These are phyloP conservation scores for Cheilosia vulpina DNA, from an alignment of 2,888 invertebrate species.

Conservation along the genomic window DNA sequence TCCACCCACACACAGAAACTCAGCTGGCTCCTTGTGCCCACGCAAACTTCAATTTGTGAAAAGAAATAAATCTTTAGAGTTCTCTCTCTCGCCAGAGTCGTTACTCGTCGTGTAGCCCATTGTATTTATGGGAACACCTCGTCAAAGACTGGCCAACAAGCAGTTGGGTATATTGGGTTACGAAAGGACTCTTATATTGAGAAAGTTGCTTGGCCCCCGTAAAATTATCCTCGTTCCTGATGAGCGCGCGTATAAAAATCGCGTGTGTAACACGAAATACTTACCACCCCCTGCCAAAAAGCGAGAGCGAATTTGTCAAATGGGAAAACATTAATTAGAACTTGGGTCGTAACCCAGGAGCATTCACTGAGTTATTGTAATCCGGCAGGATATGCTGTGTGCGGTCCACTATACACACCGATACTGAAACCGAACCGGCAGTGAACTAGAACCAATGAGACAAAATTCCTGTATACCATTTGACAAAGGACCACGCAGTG, in stretches of 20 bases:
- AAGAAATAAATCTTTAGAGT: constrained; percentile 78
- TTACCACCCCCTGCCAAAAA: constrained; percentile 7
- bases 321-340: constrained; percentile 78
- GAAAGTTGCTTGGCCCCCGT: constrained; percentile 22
- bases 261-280: constrained; percentile 67
- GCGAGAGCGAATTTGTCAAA: constrained; percentile 77
- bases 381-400: constrained; percentile 67
- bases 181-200: constrained; percentile 60
- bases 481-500: constrained; percentile 71
- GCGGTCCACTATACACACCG: constrained; percentile 41
- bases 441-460: constrained; percentile 67
- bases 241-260: constrained; percentile 76
- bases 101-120: constrained; percentile 59
- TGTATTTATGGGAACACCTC: constrained; percentile 80
- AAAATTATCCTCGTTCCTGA: constrained; percentile 47
- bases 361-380: constrained; percentile 77
- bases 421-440: constrained; percentile 5
- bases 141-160: constrained; percentile 74
- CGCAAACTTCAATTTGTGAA: constrained; percentile 77
- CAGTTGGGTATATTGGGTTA: constrained; percentile 15
- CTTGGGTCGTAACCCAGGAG: constrained; percentile 77
- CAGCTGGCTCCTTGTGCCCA: constrained; percentile 56
- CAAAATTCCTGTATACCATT: constrained; percentile 71
- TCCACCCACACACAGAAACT: constrained; percentile 3
- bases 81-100: constrained; percentile 65